Evolutionary conservation across 2,113 vertebrate species (phyloP).

Genomic region (Clarias magur): DNA sequence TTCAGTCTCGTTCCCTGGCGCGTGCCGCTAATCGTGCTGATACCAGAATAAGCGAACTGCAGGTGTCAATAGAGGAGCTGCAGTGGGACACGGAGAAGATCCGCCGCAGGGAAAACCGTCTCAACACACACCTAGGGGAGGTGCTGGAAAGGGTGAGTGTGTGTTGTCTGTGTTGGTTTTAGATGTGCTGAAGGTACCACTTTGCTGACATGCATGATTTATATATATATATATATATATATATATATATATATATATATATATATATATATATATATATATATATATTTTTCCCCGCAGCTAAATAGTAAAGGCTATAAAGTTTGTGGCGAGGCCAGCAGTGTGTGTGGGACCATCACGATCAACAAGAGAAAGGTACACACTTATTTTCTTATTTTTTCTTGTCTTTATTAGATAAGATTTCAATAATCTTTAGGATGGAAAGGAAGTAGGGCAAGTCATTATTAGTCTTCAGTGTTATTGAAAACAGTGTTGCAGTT

Average conservation of each 20-base stretch:
- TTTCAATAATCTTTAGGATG: neutral
- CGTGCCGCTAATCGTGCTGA: conserved; percentile 88
- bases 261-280: too few species aligned
- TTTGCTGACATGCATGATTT: neutral
- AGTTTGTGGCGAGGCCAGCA: conserved; percentile 94
- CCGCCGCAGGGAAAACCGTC: conserved; percentile 87
- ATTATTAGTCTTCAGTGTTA: neutral
- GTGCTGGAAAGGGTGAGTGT: conserved; percentile 86
- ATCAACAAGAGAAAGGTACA: conserved; percentile 93
- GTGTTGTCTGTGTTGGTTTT: neutral
- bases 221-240: too few species aligned
- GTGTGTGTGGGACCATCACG: conserved; percentile 93
- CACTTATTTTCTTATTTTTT: neutral
- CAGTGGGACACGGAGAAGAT: conserved; percentile 99
- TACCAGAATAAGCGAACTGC: conserved; percentile 85
- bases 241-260: neutral
- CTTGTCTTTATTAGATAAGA: neutral
- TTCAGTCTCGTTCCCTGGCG: conserved; percentile 76
- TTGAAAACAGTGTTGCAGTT: neutral
- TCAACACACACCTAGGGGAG: conserved; percentile 88
- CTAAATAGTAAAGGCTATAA: conserved; percentile 98
- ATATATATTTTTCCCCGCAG: conserved; percentile 61
- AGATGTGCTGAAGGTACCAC: neutral
- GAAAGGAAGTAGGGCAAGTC: neutral
- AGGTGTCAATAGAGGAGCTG: conserved; percentile 89